phyloP scores from a whole-genome alignment of 2,113 vertebrate species.

The Copsychus sechellarum region DNA sequence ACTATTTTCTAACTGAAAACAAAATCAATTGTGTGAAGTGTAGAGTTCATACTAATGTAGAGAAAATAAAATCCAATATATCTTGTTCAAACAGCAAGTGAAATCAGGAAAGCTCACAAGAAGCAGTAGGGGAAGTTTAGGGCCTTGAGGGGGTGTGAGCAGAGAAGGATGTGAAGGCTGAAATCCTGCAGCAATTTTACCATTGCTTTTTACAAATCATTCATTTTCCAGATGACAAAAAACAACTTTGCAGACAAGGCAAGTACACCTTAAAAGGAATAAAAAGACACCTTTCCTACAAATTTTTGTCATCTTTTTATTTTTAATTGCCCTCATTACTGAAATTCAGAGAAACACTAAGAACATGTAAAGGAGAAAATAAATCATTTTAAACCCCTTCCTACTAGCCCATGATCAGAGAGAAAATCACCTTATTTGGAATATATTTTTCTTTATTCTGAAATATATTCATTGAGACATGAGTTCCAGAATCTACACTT shows the following conservation, averaged over 20 bases:
- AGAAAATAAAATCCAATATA: constrained; percentile 12
- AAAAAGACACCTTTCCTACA: background rate
- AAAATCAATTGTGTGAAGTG: constrained; percentile 4
- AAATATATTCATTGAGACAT: background rate
- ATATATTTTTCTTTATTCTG: background rate
- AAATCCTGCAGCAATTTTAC: constrained; percentile 34
- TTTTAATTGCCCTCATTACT: background rate
- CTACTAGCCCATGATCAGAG: background rate
- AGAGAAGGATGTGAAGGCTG: constrained; percentile 10
- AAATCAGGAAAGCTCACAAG: constrained; percentile 23
- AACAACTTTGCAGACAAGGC: background rate
- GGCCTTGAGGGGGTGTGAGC: background rate
- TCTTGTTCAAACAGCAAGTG: background rate
- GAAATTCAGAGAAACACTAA: background rate
- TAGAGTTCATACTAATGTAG: constrained; percentile 5
- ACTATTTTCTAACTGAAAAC: constrained; percentile 47
- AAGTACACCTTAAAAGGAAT: constrained; percentile 20
- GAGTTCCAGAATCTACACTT: background rate
- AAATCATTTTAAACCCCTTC: background rate
- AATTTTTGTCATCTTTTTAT: background rate
- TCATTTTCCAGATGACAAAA: constrained; percentile 21
- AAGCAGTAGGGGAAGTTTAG: constrained; percentile 14
- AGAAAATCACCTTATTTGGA: constrained; percentile 25
- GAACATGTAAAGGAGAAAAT: background rate
- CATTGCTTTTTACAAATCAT: background rate